A percentile compares a stretch with the other conserved stretches of the same genome.
These are phyloP conservation scores for Andrena camellia DNA, from an alignment of 2,888 invertebrate genomes.

Conservation along the genomic window DNA sequence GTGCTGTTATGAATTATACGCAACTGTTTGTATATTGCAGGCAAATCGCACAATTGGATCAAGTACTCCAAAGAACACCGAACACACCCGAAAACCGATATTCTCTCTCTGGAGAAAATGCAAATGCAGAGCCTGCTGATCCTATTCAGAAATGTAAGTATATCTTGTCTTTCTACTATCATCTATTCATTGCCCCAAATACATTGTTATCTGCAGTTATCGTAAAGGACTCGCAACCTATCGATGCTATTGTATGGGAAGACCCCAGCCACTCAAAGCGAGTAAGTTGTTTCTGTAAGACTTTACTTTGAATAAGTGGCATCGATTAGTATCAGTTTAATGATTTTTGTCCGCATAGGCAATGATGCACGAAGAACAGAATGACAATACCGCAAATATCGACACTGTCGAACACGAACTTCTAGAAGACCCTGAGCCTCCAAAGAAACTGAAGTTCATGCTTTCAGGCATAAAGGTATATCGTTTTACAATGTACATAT, in stretches of 20 bases:
- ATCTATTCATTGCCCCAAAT: background rate
- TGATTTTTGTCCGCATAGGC: background rate
- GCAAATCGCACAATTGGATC: slow-evolving; percentile 79
- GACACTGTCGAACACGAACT: slow-evolving; percentile 29
- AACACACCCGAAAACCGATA: slow-evolving; percentile 77
- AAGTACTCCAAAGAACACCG: slow-evolving; percentile 76
- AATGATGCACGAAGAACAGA: slow-evolving; percentile 22
- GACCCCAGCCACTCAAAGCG: slow-evolving; percentile 83
- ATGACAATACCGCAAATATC: background rate
- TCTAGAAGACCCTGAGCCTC: slow-evolving; percentile 41
- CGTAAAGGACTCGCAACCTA: slow-evolving; percentile 86
- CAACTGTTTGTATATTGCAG: slow-evolving; percentile 49
- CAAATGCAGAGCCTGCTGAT: slow-evolving; percentile 72
- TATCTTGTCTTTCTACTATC: background rate
- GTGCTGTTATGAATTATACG: background rate
- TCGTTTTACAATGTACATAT: slow-evolving; percentile 1
- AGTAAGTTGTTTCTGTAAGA: slow-evolving; percentile 36
- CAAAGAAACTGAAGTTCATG: slow-evolving; percentile 79
- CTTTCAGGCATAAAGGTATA: slow-evolving; percentile 80
- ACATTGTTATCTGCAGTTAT: slow-evolving; percentile 66
- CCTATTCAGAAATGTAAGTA: slow-evolving; percentile 70
- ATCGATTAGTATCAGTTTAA: background rate
- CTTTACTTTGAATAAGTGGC: background rate
- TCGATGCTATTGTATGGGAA: slow-evolving; percentile 91
- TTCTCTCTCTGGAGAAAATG: slow-evolving; percentile 75